Base-by-base conservation (phyloP, 2,797 vertebrate genomes). In the Mycteria americana region DNA sequence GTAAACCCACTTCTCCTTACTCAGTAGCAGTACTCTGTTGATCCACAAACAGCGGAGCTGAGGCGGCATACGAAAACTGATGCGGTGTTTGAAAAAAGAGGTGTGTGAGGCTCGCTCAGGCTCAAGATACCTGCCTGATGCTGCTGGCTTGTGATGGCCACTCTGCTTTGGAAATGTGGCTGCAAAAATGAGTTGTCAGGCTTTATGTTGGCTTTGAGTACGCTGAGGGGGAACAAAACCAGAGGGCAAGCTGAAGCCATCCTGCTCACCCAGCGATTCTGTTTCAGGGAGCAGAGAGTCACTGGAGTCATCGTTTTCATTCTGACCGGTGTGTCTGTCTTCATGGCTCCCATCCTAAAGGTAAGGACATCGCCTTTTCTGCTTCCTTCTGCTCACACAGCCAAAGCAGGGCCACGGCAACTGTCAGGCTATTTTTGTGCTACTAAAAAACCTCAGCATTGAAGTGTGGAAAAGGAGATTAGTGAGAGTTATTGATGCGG, bases 271-370 rank as follows among this genome's bases (percentile, higher is more conserved):
- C 62, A 35, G 85, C 95, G 85, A 15, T 97, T 92, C 92, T 73
- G 25, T 98, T 98, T 76, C 97, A 99, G 99, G 97, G 99, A 99
- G 97, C 99, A 99, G 98, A 98, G 99, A 94, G 98, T 99, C 85
- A 99, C 99, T 2, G 99, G 99, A 57, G 95, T 99, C 62, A 97
- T 93, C 5, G 99, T 99, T 59, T 99, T 99, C 98, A 96, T 99
- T 94, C 98, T 99, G 94, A 99, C 99, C 0, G 99, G 99, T 31
- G 97, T 99, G 31, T 99, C 99, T 37, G 99, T 99, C 65, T 99
- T 99, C 51, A 99, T 99, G 99, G 98, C 99, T 97, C 99, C 99
- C n/a, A 99, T 99, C 97, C 98, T 99, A 70, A 99, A 99, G 99
- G 99, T 99, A 98, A 97, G 93, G 57, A 19, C 53, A 2, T 75